Evolutionary conservation across 2,797 vertebrate species (phyloP), one percentile per base, ranked within the genome.

Genomic region (Argya squamiceps): DNA sequence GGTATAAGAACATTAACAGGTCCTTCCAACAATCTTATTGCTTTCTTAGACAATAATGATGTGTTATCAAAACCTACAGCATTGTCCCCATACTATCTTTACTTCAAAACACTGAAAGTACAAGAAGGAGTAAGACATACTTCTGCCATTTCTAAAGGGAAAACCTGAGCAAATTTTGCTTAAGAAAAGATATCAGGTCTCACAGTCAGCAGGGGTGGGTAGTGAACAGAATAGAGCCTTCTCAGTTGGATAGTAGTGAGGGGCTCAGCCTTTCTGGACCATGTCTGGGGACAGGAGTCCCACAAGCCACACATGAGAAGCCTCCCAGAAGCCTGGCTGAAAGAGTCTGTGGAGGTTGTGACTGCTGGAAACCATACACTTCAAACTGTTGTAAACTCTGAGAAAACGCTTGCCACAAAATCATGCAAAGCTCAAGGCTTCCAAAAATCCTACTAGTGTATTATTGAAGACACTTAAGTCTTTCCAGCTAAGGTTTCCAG

Each of bases 351-450:
- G 65, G 58, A 93, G 79, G 52, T 58, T 93, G 81, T 83, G 73
- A 91, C 89, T 88, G 65, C 55, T 86, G 78, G 47, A 92, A 95
- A 68, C 46, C n/a, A 55, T 22, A 41, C 14, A 46, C 24, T 91
- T 85, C 64, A 83, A 58, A 53, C 19, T 84, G 37, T 23, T 65
- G 37, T 84, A 81, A 91, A 89, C 26, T 81, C 56, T 29, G 44
- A 81, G 62, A 77, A 93, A 93, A 92, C 50, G 49, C 37, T 67
- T 89, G 62, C 43, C 81, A 88, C 62, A 84, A 91, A 96, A 81
- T 43, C 58, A 36, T 34, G 24, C 15, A 41, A 67, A 83, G 58
- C 43, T 88, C 37, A 47, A 85, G 68, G 29, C 29, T 94, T 91
- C 89, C 46, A 60, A 56, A 91, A 80, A 34, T 23, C 56, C 37